Conservation (phyloP, 2,113 vertebrate genomes). For the Chauna torquata region DNA sequence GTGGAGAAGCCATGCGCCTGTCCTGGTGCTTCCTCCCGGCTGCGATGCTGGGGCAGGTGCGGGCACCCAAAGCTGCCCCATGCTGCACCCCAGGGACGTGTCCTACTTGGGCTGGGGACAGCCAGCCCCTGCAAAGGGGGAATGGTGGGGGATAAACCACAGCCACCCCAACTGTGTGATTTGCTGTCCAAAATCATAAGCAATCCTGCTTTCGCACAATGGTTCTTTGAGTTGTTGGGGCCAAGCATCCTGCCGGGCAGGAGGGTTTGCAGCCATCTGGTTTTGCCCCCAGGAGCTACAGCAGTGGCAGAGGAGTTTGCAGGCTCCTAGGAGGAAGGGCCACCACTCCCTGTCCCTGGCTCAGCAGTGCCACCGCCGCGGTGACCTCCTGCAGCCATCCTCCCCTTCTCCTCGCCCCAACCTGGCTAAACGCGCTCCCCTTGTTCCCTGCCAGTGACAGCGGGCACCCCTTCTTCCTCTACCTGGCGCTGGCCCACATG, state of each 20-base stretch:
- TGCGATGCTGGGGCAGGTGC: not conserved
- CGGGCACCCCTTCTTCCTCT: slow-evolving; percentile 87
- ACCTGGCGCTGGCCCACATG: slow-evolving; percentile 91
- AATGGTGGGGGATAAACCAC: too few relatives aligned
- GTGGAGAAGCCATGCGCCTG: not conserved
- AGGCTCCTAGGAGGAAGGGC: not conserved
- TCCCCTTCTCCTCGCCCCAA: not conserved
- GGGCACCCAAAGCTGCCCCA: not conserved
- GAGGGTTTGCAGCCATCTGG: not conserved
- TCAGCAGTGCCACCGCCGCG: not conserved
- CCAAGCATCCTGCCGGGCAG: not conserved
- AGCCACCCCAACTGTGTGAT: too few relatives aligned
- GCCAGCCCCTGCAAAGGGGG: not conserved
- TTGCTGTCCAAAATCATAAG: too few relatives aligned
- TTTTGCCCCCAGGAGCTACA: accelerated
- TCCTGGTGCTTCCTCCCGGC: not conserved
- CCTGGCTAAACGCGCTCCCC: accelerated
- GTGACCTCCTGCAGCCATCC: not conserved
- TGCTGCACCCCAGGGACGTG: not conserved
- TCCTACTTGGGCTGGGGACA: not conserved
- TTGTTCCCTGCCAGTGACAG: slow-evolving; percentile 66
- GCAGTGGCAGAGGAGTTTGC: not conserved
- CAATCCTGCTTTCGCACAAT: not conserved
- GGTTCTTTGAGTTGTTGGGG: not conserved
- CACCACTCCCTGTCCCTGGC: not conserved